phyloP scores from a whole-genome alignment of 1,140 invertebrate species.

The Papilio machaon region DNA sequence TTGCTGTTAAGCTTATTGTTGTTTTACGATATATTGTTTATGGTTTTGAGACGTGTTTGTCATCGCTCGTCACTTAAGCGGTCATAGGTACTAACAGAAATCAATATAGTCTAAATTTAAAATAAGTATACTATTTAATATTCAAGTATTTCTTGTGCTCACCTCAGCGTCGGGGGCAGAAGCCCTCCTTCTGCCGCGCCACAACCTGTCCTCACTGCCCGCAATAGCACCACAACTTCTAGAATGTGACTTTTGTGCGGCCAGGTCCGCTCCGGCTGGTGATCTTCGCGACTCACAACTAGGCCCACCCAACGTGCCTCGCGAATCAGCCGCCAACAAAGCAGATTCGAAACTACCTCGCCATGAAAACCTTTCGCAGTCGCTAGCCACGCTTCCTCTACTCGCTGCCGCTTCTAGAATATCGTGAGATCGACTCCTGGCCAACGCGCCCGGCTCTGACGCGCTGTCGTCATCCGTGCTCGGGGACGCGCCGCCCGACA shows the following conservation, averaged over 20 bases:
- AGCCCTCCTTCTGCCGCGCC: conserved; percentile 81
- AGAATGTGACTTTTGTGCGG: conserved; percentile 89
- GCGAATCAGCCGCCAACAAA: conserved; percentile 90
- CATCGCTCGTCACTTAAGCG: background rate
- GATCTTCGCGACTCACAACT: conserved; percentile 89
- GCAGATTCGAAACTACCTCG: conserved; percentile 94
- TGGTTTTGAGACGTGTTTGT: background rate
- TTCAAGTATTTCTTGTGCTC: conserved; percentile 34
- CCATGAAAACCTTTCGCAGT: conserved; percentile 94
- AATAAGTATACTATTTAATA: background rate
- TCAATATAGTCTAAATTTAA: background rate
- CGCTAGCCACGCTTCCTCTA: conserved; percentile 90
- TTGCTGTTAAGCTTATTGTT: conserved; percentile 33
- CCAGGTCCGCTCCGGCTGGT: conserved; percentile 90
- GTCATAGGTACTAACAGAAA: background rate
- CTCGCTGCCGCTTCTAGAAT: conserved; percentile 83
- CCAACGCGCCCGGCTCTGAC: conserved; percentile 81
- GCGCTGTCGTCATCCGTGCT: conserved; percentile 90
- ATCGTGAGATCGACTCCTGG: conserved; percentile 89
- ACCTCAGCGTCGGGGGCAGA: conserved; percentile 78
- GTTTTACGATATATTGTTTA: conserved; percentile 32
- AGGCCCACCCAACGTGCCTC: conserved; percentile 88
- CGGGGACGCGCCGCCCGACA: conserved; percentile 90
- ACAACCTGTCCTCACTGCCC: conserved; percentile 82
- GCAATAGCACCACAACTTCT: conserved; percentile 92